Evolutionary conservation across 2,888 invertebrate genomes (phyloP).

Genomic region (Eilema caniola): DNA sequence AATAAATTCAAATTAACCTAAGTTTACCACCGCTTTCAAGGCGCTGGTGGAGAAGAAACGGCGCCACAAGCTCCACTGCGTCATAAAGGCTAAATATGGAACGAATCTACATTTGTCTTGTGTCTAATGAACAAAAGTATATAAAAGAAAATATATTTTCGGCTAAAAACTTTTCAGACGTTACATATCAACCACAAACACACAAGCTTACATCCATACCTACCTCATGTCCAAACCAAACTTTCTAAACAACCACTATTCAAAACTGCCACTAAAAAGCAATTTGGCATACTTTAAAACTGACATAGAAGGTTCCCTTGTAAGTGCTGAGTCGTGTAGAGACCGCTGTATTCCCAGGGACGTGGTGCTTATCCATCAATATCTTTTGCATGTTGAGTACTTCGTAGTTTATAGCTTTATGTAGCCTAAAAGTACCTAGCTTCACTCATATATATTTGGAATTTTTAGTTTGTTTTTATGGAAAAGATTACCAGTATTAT

Average conservation of each 20-base stretch:
- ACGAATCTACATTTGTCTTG: too few species aligned
- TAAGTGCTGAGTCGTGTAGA: constrained; percentile 87
- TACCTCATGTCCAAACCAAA: constrained; percentile 25
- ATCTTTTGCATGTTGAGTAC: constrained; percentile 73
- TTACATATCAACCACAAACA: not conserved
- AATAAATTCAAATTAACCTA: too few species aligned
- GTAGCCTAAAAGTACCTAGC: constrained; percentile 10
- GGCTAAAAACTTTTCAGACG: not conserved
- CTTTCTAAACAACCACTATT: constrained; percentile 47
- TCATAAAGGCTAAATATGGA: too few species aligned
- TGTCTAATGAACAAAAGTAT: too few species aligned
- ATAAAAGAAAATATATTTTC: too few species aligned
- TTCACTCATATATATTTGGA: not conserved
- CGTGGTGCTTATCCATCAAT: constrained; percentile 85
- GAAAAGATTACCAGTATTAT: not conserved
- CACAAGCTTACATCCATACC: not conserved
- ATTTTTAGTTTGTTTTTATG: not conserved
- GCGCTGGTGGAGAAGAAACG: too few species aligned
- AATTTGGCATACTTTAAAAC: constrained; percentile 70
- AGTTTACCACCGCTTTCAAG: too few species aligned
- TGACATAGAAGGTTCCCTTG: constrained; percentile 65
- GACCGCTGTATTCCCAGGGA: constrained; percentile 80
- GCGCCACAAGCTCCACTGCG: too few species aligned
- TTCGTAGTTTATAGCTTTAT: constrained; percentile 51
- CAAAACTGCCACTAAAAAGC: constrained; percentile 60